Evolutionary conservation across 1,140 invertebrate species (phyloP), one percentile per base, ranked within the genome.

Genomic region (Phymastichus coffea): DNA sequence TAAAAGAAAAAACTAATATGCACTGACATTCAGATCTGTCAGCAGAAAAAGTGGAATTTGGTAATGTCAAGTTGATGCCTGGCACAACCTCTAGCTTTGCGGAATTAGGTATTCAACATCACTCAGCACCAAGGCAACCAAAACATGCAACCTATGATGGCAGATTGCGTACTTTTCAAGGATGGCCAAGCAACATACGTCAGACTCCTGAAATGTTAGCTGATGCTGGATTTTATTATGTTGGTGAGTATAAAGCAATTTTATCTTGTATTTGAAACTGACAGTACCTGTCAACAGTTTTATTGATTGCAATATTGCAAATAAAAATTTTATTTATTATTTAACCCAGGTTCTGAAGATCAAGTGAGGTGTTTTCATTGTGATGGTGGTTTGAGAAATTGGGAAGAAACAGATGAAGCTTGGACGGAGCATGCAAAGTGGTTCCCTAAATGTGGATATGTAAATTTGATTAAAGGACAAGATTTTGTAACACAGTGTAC

Each of bases 361-460:
- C 83, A 90, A 80, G 93, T 95, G 4, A 84, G 90, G 46, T 98
- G 95, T 81, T 96, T 95, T 78, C 89, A 94, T 77, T 98, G 95
- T 79, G 89, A 92, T 72, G 91, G 92, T 22, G 92, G 91, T 0
- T 79, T 97, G 20, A 82, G 88, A 61, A 87, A 89, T 69, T 98
- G 94, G 94, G 87, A 92, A 74, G 80, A 84, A 33, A 84, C 84
- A 15, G 94, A 97, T 74, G 87, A 92, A 71, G 91, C 92, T 10
- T 95, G 93, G 93, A 80, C 84, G 40, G 94, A 97, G 73, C 95
- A 97, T 79, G 92, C 91, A 10, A 84, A 86, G 68, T 95, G 92
- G 92, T 95, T 93, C 80, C 87, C 91, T 3, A 83, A 85, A 64
- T 97, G 94, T 78, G 85, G 84, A 3, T 95, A 88, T 75, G 82